These are phyloP conservation scores for Epizoanthus ramosus DNA, from an alignment of 92 coral and sea anemone genomes.

Conservation along the genomic window DNA sequence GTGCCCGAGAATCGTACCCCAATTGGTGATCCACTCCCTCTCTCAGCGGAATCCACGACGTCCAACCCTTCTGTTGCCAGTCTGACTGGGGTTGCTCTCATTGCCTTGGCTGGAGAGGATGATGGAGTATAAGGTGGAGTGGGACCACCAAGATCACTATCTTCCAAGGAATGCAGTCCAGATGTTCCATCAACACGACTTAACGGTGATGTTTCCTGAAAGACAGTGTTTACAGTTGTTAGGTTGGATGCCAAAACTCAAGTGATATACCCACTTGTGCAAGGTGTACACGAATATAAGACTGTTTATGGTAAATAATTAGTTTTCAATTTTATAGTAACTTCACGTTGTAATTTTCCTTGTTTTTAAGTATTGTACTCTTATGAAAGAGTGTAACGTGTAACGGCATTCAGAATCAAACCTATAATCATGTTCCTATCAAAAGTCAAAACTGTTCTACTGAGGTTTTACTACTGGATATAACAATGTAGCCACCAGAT, in stretches of 20 bases:
- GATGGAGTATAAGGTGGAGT: constrained; percentile 58
- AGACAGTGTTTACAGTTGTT: background rate
- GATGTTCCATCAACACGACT: constrained; percentile 45
- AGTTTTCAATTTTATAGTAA: no score
- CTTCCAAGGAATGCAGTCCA: constrained; percentile 52
- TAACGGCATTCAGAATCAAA: no score
- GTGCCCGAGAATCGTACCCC: constrained; percentile 78
- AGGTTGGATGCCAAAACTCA: background rate
- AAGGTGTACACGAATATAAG: background rate
- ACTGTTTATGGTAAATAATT: no score
- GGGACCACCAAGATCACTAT: constrained; percentile 45
- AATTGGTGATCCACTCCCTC: constrained; percentile 65
- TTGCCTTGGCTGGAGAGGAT: constrained; percentile 50
- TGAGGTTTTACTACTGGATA: no score
- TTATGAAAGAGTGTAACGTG: no score
- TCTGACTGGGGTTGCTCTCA: constrained; percentile 45
- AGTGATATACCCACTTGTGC: background rate
- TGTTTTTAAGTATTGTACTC: no score
- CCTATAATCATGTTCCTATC: no score
- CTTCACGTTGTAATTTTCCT: no score
- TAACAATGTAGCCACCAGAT: no score
- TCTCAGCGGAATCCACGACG: constrained; percentile 30
- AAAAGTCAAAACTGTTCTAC: no score
- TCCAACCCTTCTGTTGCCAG: constrained; percentile 18
- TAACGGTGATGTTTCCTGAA: constrained; percentile 61